Percentiles rank a stretch among this genome's conserved stretches.
Evolutionary conservation across 2,113 vertebrate species (phyloP).

Genomic region (Cyprinus carpio): DNA sequence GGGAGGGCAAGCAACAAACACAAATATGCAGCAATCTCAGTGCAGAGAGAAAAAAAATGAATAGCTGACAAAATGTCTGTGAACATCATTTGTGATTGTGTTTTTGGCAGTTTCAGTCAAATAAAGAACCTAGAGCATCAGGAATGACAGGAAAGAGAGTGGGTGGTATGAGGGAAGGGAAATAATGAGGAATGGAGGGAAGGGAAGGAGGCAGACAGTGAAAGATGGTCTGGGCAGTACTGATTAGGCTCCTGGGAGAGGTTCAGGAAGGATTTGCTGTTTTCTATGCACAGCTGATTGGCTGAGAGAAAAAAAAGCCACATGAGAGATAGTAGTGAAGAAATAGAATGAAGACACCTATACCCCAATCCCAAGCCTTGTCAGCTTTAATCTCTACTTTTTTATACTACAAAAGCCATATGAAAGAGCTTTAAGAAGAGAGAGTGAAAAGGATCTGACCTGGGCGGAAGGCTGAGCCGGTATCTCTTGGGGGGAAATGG

Average conservation of each 20-base stretch:
- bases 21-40: neutral
- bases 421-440: neutral
- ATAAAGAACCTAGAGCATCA: neutral
- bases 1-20: neutral
- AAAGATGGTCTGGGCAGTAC: slow-evolving; percentile 55
- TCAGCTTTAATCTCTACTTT: neutral
- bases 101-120: neutral
- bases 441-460: slow-evolving; percentile 63
- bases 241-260: slow-evolving; percentile 72
- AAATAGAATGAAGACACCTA: slow-evolving; percentile 21
- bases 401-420: neutral
- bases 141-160: slow-evolving; percentile 36
- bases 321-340: slow-evolving; percentile 15
- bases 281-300: slow-evolving; percentile 58
- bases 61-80: slow-evolving; percentile 8
- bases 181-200: slow-evolving; percentile 32
- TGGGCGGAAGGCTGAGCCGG: slow-evolving; percentile 60
- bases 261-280: slow-evolving; percentile 59
- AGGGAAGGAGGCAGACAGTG: slow-evolving; percentile 9
- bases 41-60: neutral
- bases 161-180: slow-evolving; percentile 29
- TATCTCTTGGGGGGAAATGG: slow-evolving; percentile 63
- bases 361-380: neutral
- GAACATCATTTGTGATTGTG: neutral
- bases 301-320: neutral